These are phyloP conservation scores for Nicator chloris DNA, from an alignment of 2,113 vertebrate species.

Conservation along the genomic window DNA sequence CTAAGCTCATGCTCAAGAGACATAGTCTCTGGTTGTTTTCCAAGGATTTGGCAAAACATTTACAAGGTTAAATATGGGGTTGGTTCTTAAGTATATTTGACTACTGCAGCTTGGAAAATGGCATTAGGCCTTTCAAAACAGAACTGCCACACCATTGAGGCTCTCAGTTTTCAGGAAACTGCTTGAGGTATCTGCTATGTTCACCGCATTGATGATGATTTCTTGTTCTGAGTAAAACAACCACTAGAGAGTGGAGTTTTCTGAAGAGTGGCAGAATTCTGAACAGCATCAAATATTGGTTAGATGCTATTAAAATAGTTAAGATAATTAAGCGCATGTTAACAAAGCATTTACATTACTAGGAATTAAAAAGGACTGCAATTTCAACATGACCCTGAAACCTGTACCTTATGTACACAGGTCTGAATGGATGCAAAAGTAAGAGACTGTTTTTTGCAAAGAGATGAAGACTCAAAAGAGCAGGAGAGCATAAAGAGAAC, in stretches of 20 bases:
- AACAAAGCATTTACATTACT: not conserved
- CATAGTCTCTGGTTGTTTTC: not conserved
- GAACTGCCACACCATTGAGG: not conserved
- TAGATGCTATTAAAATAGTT: not conserved
- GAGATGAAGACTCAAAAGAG: not conserved
- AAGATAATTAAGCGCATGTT: not conserved
- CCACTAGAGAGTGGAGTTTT: not conserved
- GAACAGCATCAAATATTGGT: not conserved
- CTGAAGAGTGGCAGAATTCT: not conserved
- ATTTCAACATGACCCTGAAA: not conserved
- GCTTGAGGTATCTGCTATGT: not conserved
- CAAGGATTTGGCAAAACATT: not conserved
- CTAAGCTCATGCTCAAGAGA: not conserved
- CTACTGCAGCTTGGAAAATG: not conserved
- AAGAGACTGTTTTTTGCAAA: not conserved
- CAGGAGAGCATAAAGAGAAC: not conserved
- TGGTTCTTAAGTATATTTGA: not conserved
- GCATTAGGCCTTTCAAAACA: not conserved
- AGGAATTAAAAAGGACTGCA: not conserved
- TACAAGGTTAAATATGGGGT: not conserved
- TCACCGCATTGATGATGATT: not conserved
- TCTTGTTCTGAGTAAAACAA: not conserved
- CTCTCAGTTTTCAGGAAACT: not conserved
- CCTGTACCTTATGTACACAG: not conserved
- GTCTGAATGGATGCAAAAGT: not conserved